These are phyloP conservation scores for Plusia festucae DNA, from an alignment of 2,888 invertebrate genomes.

Conservation along the genomic window DNA sequence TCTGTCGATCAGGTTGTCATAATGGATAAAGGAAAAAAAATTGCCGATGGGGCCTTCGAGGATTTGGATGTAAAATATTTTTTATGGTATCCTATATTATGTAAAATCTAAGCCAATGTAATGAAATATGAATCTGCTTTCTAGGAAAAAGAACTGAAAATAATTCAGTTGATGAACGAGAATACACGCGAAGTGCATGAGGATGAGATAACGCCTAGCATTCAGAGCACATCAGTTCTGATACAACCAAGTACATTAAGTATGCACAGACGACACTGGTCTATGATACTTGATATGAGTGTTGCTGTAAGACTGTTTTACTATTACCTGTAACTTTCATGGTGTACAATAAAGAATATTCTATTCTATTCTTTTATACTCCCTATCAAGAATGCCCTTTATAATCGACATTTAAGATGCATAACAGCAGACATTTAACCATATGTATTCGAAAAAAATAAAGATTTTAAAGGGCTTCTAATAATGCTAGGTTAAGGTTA, in stretches of 20 bases:
- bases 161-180: conserved; percentile 80
- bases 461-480: too few species aligned
- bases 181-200: conserved; percentile 77
- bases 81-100: not conserved
- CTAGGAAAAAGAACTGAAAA: conserved; percentile 75
- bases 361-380: too few species aligned
- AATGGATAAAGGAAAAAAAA: conserved; percentile 79
- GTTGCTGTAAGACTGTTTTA: conserved; percentile 64
- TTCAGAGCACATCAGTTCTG: conserved; percentile 60
- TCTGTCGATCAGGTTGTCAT: conserved; percentile 90
- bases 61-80: conserved; percentile 74
- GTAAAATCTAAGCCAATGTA: conserved; percentile 5
- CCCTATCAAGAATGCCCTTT: too few species aligned
- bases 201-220: conserved; percentile 62
- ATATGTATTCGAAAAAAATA: too few species aligned
- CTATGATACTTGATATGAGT: conserved; percentile 73
- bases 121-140: conserved; percentile 7
- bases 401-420: too few species aligned
- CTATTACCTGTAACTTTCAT: too few species aligned
- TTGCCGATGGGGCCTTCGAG: conserved; percentile 78
- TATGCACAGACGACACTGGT: conserved; percentile 71
- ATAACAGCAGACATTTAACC: too few species aligned
- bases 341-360: too few species aligned
- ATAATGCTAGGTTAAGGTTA: not conserved
- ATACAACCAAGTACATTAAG: conserved; percentile 73